Conservation (phyloP, 1,140 invertebrate species). For the Trichogramma pretiosum region DNA sequence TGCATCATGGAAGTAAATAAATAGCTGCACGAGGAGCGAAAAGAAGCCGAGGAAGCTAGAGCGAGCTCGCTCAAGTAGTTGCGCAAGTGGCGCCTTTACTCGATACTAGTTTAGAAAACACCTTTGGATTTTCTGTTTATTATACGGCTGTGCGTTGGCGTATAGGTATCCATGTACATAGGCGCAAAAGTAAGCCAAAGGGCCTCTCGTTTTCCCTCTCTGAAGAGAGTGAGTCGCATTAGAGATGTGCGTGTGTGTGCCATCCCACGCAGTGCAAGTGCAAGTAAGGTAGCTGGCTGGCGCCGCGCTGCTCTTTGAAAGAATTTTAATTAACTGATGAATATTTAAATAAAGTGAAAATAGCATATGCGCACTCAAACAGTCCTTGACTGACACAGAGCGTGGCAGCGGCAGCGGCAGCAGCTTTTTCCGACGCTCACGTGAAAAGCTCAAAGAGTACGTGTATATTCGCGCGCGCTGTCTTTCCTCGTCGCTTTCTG, state of each 20-base stretch:
- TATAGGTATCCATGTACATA: background rate
- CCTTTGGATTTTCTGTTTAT: no score
- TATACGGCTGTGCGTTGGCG: background rate
- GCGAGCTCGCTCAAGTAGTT: no score
- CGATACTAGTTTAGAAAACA: no score
- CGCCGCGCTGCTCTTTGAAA: conserved; percentile 3
- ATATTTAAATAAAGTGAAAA: conserved; percentile 17
- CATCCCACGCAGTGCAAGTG: conserved; percentile 1
- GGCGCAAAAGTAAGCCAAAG: background rate
- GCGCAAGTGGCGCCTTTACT: no score
- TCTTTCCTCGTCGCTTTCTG: background rate
- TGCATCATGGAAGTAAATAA: no score
- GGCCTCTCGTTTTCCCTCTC: no score
- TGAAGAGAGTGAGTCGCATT: background rate
- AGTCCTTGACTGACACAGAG: no score
- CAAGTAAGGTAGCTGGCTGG: background rate
- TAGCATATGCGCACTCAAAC: background rate
- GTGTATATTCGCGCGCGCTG: background rate
- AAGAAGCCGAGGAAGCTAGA: no score
- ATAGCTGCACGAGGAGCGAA: no score
- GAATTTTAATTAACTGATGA: conserved; percentile 18
- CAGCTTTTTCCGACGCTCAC: background rate
- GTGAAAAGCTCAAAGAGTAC: background rate
- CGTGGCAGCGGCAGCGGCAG: background rate
- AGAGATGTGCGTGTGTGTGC: background rate